Evolutionary conservation across 2,888 invertebrate genomes (phyloP).

Genomic region (Villa cingulata): DNA sequence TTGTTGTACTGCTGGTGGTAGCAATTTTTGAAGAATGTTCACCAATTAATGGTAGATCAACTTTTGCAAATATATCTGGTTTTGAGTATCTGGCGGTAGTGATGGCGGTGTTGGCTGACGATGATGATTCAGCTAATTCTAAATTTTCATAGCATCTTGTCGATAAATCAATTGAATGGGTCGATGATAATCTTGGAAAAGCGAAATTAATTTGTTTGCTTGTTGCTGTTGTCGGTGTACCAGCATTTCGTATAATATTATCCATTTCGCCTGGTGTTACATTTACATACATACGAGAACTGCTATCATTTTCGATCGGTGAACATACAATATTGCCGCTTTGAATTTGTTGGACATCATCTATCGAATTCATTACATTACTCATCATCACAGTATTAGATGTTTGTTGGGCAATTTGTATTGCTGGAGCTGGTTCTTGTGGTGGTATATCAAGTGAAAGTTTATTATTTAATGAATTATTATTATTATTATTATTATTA

Average conservation of each 20-base stretch:
- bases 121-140: slow-evolving; percentile 9
- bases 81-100: slow-evolving; percentile 18
- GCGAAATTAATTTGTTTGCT: slow-evolving; percentile 9
- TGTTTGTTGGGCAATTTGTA: slow-evolving; percentile 7
- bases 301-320: slow-evolving; percentile 14
- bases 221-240: slow-evolving; percentile 4
- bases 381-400: neutral
- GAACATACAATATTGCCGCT: slow-evolving; percentile 2
- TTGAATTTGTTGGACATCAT: neutral
- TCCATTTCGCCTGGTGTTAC: slow-evolving; percentile 30
- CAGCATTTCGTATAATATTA: slow-evolving; percentile 2
- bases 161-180: slow-evolving; percentile 9
- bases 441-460: slow-evolving; percentile 30
- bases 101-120: no score
- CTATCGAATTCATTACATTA: neutral
- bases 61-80: slow-evolving; percentile 17
- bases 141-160: slow-evolving; percentile 19
- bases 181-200: slow-evolving; percentile 9
- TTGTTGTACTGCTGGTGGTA: slow-evolving; percentile 1
- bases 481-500: no score
- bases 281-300: slow-evolving; percentile 38
- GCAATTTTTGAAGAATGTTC: no score
- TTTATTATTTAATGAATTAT: slow-evolving; percentile 32
- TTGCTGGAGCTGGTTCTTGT: slow-evolving; percentile 29
- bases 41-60: slow-evolving; percentile 11